Base-by-base conservation (phyloP, 2,113 vertebrate species). In the Tyrannus savana region DNA sequence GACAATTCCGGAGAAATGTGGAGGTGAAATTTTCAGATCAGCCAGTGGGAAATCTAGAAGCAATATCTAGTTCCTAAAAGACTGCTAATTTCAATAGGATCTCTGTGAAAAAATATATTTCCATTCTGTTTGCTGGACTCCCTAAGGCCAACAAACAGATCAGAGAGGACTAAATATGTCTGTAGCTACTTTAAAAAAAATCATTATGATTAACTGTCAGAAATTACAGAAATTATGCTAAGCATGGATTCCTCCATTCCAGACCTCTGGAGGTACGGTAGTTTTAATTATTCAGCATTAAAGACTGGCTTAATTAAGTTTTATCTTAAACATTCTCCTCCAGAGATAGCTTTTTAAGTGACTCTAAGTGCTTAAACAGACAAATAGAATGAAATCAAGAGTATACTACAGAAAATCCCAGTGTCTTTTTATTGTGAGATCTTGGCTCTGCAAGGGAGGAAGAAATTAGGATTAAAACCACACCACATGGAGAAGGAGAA, bases 251-350 rank as follows among this genome's bases (percentile, higher is more conserved):
- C 44, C 14, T 92, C 53, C 47, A 44, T 31, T 12, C 3, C 39
- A 91, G 35, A 31, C 16, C 47, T 91, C 53, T 84, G 33, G 39
- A 81, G 8, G 42, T 66, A 71, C 2, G 3, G 14, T 64, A 35
- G 25, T 52, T 94, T 78, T 67, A 94, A 88, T 91, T 69, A 95
- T 66, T 94, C 24, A 76, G 6, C 50, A 71, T 74, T 82, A 74
- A 87, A 90, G 12, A 59, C 4, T 15, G 41, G 47, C 9, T 86
- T 81, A 82, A 77, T 89, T 72, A 62, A 69, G 64, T 42, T 71
- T 63, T 84, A 44, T 82, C 64, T 93, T 77, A 84, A 66, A 59
- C 37, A 69, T 73, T 47, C 11, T 84, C 21, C 72, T 79, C 9
- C 33, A 87, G 47, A 71, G 35, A 28, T 33, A 82, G 47, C 30